Evolutionary conservation across 1,140 invertebrate genomes (phyloP).

Genomic region (Epicauta chinensis): DNA sequence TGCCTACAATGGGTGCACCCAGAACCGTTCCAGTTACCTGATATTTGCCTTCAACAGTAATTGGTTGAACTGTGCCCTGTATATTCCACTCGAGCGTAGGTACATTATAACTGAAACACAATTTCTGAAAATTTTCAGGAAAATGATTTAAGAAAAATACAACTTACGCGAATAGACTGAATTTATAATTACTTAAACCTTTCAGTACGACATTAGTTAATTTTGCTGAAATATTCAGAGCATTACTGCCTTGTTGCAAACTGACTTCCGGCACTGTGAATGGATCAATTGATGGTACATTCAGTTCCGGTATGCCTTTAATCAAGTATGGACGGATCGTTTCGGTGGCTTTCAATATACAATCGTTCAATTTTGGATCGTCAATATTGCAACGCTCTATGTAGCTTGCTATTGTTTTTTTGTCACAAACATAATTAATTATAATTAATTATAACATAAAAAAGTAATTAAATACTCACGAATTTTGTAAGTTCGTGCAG

Average conservation of each 20-base stretch:
- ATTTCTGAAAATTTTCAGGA: conserved; percentile 5
- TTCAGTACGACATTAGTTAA: conserved; percentile 57
- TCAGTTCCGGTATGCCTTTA: conserved; percentile 57
- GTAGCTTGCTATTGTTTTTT: conserved; percentile 49
- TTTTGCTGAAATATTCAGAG: conserved; percentile 57
- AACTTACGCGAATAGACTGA: conserved; percentile 58
- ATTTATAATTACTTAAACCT: conserved; percentile 53
- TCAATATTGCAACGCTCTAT: conserved; percentile 53
- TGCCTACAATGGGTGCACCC: conserved; percentile 28
- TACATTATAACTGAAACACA: conserved; percentile 20
- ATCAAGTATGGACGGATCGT: conserved; percentile 50
- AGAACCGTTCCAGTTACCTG: conserved; percentile 26
- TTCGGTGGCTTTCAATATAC: conserved; percentile 52
- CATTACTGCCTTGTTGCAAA: conserved; percentile 54
- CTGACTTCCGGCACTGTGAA: conserved; percentile 54
- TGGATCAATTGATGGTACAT: conserved; percentile 59
- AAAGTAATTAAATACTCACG: too few species aligned
- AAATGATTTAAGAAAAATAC: background rate
- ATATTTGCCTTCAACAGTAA: conserved; percentile 25
- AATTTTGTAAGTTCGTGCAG: too few species aligned
- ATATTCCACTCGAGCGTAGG: conserved; percentile 22
- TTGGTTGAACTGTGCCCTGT: conserved; percentile 9
- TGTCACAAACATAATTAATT: background rate
- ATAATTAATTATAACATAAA: too few species aligned
- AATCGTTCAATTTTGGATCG: conserved; percentile 55